phyloP scores from a whole-genome alignment of 1,140 invertebrate species.

The Brachionus plicatilis region DNA sequence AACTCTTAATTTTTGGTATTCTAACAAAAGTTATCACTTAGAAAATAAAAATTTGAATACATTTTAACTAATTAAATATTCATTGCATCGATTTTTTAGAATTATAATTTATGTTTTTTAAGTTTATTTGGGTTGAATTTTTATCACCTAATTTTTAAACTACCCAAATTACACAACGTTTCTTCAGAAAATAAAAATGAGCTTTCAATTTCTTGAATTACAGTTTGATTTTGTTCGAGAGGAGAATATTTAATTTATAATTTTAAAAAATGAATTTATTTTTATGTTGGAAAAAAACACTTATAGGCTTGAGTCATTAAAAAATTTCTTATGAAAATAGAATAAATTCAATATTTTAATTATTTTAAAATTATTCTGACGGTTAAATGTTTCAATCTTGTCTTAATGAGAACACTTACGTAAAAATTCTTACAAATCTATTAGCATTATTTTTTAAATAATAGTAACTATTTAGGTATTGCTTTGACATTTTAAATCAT shows the following conservation, averaged over 20 bases:
- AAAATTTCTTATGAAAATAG: no score
- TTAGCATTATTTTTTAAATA: not conserved
- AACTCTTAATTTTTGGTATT: not conserved
- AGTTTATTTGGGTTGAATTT: not conserved
- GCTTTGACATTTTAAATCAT: not conserved
- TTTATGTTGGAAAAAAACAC: no score
- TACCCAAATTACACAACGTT: not conserved
- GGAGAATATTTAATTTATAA: no score
- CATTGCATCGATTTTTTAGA: not conserved
- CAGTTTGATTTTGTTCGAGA: no score
- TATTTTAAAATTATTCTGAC: not conserved
- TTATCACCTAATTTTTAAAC: not conserved
- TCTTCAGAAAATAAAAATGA: not conserved
- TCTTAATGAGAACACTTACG: not conserved
- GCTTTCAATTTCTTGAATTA: no score
- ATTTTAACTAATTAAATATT: not conserved
- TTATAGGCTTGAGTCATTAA: no score
- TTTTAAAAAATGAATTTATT: no score
- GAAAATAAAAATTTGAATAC: not conserved
- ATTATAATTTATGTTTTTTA: not conserved
- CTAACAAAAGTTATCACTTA: not conserved
- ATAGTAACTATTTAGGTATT: not conserved
- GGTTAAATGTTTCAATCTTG: not conserved
- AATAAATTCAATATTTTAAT: no score
- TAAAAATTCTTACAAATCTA: not conserved